Conservation (phyloP, 2,797 vertebrate genomes). For the Spinibarbus caldwelli region DNA sequence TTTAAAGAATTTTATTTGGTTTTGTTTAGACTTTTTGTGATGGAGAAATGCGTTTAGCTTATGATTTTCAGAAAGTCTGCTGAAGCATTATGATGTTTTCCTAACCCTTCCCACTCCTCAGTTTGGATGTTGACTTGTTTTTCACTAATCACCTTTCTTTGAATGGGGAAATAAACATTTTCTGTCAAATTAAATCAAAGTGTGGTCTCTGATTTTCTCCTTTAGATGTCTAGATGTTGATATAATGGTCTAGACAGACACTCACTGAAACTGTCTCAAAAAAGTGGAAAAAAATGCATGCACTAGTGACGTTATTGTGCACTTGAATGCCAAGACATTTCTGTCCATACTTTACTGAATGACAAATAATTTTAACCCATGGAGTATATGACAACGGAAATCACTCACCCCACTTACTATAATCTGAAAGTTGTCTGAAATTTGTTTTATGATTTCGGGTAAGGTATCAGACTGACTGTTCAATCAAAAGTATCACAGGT, state of each 20-base stretch:
- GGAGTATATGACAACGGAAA: too few species aligned
- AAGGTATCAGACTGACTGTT: too few species aligned
- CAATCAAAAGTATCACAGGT: too few species aligned
- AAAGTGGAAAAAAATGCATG: not conserved
- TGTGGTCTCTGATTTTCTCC: not conserved
- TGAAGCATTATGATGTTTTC: conserved; percentile 70
- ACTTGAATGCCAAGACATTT: not conserved
- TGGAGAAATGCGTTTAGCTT: conserved; percentile 66
- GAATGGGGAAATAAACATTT: conserved; percentile 79
- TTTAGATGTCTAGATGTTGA: not conserved
- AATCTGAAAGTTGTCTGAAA: too few species aligned
- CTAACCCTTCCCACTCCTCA: conserved; percentile 54
- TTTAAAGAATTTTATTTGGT: conserved; percentile 80
- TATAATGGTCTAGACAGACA: too few species aligned
- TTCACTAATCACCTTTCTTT: conserved; percentile 75
- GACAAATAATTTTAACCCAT: not conserved
- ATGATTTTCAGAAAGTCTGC: conserved; percentile 65
- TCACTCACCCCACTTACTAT: too few species aligned
- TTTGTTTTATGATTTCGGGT: too few species aligned
- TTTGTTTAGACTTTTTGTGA: conserved; percentile 73
- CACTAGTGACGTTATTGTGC: too few species aligned
- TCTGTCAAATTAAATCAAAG: conserved; percentile 60
- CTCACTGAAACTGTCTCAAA: too few species aligned
- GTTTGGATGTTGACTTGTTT: conserved; percentile 78
- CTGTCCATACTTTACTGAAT: not conserved